A percentile compares a stretch with the other conserved stretches of the same genome.
Conservation (phyloP, 2,797 vertebrate genomes). For the Sebastes wilsoni region DNA sequence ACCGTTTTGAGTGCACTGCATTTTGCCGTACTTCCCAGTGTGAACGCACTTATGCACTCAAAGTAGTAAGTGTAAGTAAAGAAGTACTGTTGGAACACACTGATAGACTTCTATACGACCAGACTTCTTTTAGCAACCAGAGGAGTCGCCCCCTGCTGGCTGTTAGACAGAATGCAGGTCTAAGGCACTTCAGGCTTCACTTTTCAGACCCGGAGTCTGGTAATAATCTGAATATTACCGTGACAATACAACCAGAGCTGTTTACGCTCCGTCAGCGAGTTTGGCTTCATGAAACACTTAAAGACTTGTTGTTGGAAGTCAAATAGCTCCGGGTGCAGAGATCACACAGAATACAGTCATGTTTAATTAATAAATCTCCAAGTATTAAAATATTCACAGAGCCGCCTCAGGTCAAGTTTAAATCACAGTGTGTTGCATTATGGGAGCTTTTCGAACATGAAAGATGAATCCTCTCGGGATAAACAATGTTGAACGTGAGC, state of each 20-base stretch:
- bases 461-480: slow-evolving; percentile 35
- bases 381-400: slow-evolving; percentile 54
- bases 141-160: no score
- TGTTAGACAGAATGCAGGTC: no score
- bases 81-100: no score
- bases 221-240: slow-evolving; percentile 50
- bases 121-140: no score
- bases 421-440: slow-evolving; percentile 33
- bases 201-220: no score
- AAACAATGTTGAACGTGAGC: slow-evolving; percentile 4
- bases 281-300: slow-evolving; percentile 4
- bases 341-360: slow-evolving; percentile 62
- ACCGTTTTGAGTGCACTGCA: no score
- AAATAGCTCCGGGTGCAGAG: slow-evolving; percentile 45
- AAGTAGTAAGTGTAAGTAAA: no score
- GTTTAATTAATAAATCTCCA: slow-evolving; percentile 63
- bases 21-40: no score
- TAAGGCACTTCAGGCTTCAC: no score
- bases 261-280: slow-evolving; percentile 10
- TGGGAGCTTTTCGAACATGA: slow-evolving; percentile 33
- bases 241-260: slow-evolving; percentile 22
- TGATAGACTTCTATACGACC: no score
- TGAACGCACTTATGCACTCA: no score
- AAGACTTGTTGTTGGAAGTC: slow-evolving; percentile 20
- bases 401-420: slow-evolving; percentile 35